Conservation (phyloP, 2,888 invertebrate genomes). For the Eurytoma adleriae region DNA sequence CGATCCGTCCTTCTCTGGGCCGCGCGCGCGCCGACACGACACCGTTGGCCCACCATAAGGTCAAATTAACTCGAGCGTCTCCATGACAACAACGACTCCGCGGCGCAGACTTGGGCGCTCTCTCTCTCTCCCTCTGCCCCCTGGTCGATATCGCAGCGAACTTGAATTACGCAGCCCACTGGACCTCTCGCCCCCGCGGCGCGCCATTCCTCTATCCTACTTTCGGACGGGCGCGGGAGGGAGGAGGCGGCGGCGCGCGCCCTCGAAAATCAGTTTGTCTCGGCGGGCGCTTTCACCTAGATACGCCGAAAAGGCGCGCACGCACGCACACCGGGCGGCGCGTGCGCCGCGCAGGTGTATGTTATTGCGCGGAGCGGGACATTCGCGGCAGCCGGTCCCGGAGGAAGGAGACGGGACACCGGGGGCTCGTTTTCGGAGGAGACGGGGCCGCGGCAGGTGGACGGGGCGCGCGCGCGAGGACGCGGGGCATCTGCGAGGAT, state of each 20-base stretch:
- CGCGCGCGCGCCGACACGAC: constrained; percentile 43
- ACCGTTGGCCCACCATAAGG: constrained; percentile 59
- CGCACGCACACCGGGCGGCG: constrained; percentile 4
- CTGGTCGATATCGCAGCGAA: constrained; percentile 57
- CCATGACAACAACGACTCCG: constrained; percentile 59
- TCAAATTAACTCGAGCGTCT: constrained; percentile 60
- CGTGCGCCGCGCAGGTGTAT: not conserved
- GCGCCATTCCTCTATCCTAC: constrained; percentile 34
- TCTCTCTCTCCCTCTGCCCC: constrained; percentile 9
- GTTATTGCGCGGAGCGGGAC: constrained; percentile 11
- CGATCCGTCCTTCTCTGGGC: not conserved
- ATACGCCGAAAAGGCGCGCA: constrained; percentile 38
- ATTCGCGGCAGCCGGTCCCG: not conserved
- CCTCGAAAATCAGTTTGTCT: constrained; percentile 33
- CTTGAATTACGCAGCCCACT: constrained; percentile 57
- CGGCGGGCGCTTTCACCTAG: constrained; percentile 43
- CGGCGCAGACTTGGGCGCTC: constrained; percentile 8
- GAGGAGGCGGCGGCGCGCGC: not conserved
- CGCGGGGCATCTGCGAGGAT: constrained; percentile 14
- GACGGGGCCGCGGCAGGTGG: constrained; percentile 43
- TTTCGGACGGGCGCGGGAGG: constrained; percentile 3
- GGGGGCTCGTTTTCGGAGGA: constrained; percentile 38
- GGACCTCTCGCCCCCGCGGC: constrained; percentile 37
- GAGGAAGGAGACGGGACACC: not conserved
- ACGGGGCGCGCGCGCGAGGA: not conserved